Evolutionary conservation across 2,113 vertebrate genomes (phyloP).

Genomic region (Malurus alboscapulatus): DNA sequence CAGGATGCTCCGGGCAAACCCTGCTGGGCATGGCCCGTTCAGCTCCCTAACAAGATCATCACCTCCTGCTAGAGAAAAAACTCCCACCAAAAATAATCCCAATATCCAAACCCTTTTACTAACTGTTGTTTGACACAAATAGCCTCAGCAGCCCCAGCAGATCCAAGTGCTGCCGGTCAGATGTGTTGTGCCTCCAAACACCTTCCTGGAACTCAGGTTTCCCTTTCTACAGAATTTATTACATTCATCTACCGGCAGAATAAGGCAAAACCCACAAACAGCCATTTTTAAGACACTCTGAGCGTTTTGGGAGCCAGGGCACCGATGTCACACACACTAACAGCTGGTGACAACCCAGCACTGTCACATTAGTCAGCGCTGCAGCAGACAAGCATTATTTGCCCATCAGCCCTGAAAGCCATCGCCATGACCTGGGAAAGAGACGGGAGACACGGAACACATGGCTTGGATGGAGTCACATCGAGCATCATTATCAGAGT

Average conservation of each 20-base stretch:
- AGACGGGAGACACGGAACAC: neutral
- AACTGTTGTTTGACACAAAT: fast-evolving
- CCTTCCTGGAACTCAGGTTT: neutral
- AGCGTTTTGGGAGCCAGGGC: fast-evolving
- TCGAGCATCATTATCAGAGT: fast-evolving
- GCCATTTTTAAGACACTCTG: neutral
- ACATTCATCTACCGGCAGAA: neutral
- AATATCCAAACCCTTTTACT: neutral
- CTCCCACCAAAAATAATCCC: neutral
- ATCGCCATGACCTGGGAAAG: neutral
- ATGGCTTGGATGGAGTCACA: neutral
- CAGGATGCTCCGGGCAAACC: neutral
- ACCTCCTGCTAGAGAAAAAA: neutral
- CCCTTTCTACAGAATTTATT: neutral
- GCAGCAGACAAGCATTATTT: neutral
- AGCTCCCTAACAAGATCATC: constrained; percentile 88
- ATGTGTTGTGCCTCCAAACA: fast-evolving
- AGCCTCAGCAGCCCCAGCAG: fast-evolving
- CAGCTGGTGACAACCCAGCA: neutral
- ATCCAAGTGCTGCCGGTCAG: fast-evolving
- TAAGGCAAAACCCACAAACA: fast-evolving
- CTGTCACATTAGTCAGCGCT: neutral
- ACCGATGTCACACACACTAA: neutral
- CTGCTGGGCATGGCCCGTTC: constrained; percentile 74
- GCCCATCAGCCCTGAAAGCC: neutral